These are phyloP conservation scores for Temnopleurus reevesii DNA, from an alignment of 53 echinoderm and acorn worm species.

Conservation along the genomic window DNA sequence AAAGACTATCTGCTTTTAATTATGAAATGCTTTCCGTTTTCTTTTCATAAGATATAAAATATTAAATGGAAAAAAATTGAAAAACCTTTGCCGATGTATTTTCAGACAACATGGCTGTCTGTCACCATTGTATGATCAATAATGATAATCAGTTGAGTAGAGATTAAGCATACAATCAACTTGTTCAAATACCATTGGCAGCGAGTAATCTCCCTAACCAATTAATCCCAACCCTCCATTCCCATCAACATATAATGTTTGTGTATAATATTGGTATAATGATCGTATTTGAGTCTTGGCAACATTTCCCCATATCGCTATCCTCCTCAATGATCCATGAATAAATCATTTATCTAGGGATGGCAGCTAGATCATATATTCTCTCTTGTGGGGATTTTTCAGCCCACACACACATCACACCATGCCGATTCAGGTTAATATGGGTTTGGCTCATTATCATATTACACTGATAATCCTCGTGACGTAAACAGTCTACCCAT, in stretches of 20 bases:
- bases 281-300: background rate
- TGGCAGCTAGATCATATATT: background rate
- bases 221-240: no score
- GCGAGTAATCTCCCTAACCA: background rate
- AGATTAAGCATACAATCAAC: background rate
- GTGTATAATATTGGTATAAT: background rate
- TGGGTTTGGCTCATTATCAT: conserved; percentile 56
- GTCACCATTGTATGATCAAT: background rate
- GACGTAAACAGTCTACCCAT: conserved; percentile 25
- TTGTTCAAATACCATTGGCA: background rate
- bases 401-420: conserved; percentile 5
- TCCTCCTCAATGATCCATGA: background rate
- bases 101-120: no score
- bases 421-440: background rate
- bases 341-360: background rate
- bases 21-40: background rate
- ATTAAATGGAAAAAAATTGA: background rate
- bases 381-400: background rate
- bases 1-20: no score
- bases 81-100: background rate
- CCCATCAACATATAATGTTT: no score
- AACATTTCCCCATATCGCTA: background rate
- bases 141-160: background rate
- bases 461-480: conserved; percentile 36
- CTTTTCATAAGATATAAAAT: background rate